phyloP scores from a whole-genome alignment of 2,888 invertebrate genomes.

The Shargacucullia verbasci region DNA sequence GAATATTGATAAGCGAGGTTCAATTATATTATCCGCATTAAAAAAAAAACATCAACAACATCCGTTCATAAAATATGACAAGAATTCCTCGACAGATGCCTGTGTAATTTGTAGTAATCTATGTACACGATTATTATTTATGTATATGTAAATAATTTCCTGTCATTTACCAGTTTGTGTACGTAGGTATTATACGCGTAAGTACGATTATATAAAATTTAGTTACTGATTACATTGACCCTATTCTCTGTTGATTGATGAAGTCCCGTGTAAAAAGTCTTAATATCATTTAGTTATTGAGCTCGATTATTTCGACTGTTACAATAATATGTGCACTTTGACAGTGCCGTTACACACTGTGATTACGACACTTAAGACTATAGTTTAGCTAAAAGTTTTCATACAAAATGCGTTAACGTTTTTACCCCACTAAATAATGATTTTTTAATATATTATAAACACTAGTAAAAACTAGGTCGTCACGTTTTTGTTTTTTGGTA shows the following conservation, averaged over 20 bases:
- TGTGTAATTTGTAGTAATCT: slow-evolving; percentile 16
- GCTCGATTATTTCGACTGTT: too few species aligned
- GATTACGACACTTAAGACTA: too few species aligned
- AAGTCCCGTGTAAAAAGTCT: slow-evolving; percentile 19
- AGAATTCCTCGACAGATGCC: slow-evolving; percentile 27
- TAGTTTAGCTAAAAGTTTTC: too few species aligned
- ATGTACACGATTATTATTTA: slow-evolving; percentile 27
- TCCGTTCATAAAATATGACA: slow-evolving; percentile 20
- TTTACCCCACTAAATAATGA: too few species aligned
- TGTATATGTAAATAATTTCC: slow-evolving; percentile 48
- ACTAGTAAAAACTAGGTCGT: too few species aligned
- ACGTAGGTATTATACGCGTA: slow-evolving; percentile 2
- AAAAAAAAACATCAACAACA: slow-evolving; percentile 7
- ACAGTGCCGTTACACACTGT: too few species aligned
- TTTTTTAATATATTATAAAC: too few species aligned
- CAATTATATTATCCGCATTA: too few species aligned
- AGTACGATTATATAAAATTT: slow-evolving; percentile 42
- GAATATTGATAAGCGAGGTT: too few species aligned
- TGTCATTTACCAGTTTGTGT: slow-evolving; percentile 34
- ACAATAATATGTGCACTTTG: too few species aligned
- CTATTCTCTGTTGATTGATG: slow-evolving; percentile 47
- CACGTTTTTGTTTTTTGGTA: too few species aligned
- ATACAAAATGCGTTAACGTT: too few species aligned
- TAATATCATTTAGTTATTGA: slow-evolving; percentile 19
- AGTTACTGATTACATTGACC: slow-evolving; percentile 35